Conservation (phyloP, 2,113 vertebrate species). For the Puffinus mauretanicus region DNA sequence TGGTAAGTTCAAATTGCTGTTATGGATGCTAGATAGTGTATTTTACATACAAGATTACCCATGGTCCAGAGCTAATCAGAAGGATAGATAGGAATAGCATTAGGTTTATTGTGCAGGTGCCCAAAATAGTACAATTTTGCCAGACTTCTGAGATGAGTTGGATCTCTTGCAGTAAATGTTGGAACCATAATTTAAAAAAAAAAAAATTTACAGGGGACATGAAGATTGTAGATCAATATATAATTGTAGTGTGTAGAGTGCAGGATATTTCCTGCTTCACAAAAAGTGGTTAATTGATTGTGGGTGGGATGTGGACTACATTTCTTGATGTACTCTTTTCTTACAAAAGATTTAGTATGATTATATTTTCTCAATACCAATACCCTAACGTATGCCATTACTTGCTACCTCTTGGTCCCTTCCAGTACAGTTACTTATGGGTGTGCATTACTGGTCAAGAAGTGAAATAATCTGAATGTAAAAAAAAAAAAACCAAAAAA, state of each 20-base stretch:
- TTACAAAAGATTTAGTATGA: background rate
- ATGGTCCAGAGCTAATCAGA: background rate
- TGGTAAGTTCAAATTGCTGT: background rate
- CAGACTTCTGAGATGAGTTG: background rate
- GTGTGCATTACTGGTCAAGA: background rate
- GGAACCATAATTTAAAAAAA: background rate
- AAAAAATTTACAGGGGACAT: background rate
- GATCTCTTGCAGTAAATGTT: background rate
- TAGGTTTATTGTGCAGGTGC: background rate
- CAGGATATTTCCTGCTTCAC: background rate
- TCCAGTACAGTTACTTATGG: background rate
- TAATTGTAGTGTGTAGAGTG: background rate
- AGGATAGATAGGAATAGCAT: background rate
- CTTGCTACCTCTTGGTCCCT: background rate
- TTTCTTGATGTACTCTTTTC: background rate
- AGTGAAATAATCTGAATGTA: background rate
- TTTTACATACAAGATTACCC: background rate
- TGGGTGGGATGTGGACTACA: background rate
- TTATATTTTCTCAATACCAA: background rate
- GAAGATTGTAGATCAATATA: background rate
- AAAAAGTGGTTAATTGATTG: background rate
- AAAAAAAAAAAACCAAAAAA: background rate
- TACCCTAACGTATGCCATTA: background rate
- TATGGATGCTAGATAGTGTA: background rate
- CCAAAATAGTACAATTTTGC: background rate